Conservation (phyloP, 1,140 invertebrate genomes). For the Pollicipes pollicipes region DNA sequence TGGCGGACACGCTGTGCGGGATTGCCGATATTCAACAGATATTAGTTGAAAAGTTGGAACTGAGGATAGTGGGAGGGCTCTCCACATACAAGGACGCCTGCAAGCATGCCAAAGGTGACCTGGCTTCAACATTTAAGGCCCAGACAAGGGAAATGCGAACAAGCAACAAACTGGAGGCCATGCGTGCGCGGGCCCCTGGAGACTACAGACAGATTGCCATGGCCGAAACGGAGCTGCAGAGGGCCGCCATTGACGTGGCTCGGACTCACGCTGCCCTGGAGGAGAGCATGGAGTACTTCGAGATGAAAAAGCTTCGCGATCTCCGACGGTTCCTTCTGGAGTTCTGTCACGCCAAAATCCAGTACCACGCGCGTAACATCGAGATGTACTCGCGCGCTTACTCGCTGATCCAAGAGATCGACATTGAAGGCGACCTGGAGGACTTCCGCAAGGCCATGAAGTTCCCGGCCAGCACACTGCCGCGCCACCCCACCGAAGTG, state of each 20-base stretch:
- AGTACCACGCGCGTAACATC: not conserved
- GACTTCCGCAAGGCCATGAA: not conserved
- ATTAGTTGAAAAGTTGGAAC: not conserved
- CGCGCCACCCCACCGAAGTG: not conserved
- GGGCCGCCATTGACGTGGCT: not conserved
- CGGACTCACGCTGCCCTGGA: not conserved
- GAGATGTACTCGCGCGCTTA: not conserved
- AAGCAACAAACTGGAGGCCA: not conserved
- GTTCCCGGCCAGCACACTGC: not conserved
- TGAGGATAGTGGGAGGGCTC: not conserved
- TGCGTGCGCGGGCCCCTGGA: not conserved
- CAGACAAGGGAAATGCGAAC: not conserved
- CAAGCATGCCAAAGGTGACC: not conserved
- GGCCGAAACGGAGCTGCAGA: not conserved
- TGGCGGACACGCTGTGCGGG: not conserved
- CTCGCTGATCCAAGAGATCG: not conserved
- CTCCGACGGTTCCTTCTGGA: not conserved
- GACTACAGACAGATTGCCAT: not conserved
- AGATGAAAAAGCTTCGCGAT: not conserved
- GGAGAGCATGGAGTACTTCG: not conserved
- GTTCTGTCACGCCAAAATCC: not conserved
- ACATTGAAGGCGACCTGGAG: not conserved
- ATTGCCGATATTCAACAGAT: not conserved
- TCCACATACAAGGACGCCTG: not conserved
- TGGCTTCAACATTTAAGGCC: not conserved